These are phyloP conservation scores for Malurus leucopterus DNA, from an alignment of 2,797 vertebrate genomes.

Conservation along the genomic window DNA sequence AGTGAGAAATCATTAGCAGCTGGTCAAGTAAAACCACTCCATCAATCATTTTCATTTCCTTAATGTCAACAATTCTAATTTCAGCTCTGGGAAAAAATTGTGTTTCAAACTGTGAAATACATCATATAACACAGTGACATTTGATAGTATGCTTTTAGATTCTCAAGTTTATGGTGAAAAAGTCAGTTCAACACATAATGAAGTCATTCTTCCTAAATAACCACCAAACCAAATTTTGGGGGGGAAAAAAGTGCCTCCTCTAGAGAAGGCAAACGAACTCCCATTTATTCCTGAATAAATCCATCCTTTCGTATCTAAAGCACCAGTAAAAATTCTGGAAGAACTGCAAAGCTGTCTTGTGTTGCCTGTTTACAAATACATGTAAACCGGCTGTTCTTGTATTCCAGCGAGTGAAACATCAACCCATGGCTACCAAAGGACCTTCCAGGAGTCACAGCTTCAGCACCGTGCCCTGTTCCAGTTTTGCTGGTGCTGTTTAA, in stretches of 20 bases:
- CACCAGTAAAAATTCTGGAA: background rate
- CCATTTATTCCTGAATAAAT: background rate
- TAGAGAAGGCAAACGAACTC: background rate
- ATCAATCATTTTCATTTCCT: slow-evolving; percentile 61
- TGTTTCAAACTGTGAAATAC: slow-evolving; percentile 16
- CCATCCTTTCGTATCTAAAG: background rate
- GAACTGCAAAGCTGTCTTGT: background rate
- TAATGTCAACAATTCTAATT: slow-evolving; percentile 62
- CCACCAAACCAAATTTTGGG: background rate
- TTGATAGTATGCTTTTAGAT: background rate
- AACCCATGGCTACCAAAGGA: background rate
- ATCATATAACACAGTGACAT: slow-evolving; percentile 28
- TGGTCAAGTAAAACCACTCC: slow-evolving; percentile 54
- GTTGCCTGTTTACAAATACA: background rate
- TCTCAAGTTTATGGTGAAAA: background rate
- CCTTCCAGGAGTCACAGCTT: background rate
- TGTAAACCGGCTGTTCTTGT: background rate
- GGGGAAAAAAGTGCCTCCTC: background rate
- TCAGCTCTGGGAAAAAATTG: background rate
- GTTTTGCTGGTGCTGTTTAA: background rate
- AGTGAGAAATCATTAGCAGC: slow-evolving; percentile 60
- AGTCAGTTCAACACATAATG: background rate
- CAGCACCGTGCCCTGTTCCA: background rate
- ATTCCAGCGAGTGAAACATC: background rate
- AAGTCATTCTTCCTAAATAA: background rate